Evolutionary conservation across 2,797 vertebrate genomes (phyloP).

Genomic region (Eurystomus glaucurus): DNA sequence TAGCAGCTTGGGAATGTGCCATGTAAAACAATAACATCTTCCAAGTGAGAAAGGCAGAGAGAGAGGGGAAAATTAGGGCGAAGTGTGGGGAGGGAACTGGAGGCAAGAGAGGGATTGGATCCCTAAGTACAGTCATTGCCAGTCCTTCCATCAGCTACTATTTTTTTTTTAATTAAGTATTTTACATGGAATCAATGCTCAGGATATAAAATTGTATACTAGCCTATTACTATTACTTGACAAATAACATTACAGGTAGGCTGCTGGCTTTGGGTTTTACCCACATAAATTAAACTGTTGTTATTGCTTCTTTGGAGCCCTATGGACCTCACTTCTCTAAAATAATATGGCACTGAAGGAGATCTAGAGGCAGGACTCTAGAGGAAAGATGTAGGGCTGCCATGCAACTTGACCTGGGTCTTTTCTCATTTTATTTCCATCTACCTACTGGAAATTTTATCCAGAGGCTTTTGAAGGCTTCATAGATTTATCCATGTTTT

Average conservation of each 20-base stretch:
- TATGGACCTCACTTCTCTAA: slow-evolving; percentile 2
- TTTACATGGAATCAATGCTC: slow-evolving; percentile 53
- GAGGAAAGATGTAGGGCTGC: neutral
- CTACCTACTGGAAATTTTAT: neutral
- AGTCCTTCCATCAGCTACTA: slow-evolving; percentile 37
- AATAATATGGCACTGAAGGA: neutral
- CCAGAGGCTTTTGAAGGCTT: neutral
- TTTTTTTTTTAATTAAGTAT: slow-evolving; percentile 48
- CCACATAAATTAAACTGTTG: neutral
- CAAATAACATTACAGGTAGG: slow-evolving; percentile 36
- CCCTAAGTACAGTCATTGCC: neutral
- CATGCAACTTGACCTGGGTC: neutral
- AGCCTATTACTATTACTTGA: neutral
- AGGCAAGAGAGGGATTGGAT: slow-evolving; percentile 17
- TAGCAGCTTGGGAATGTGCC: slow-evolving; percentile 79
- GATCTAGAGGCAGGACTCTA: neutral
- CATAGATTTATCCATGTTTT: neutral
- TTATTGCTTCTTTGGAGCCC: slow-evolving; percentile 47
- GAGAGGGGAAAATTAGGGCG: neutral
- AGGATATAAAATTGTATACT: slow-evolving; percentile 33
- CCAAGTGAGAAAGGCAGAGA: slow-evolving; percentile 69
- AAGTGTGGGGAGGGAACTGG: neutral
- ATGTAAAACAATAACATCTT: slow-evolving; percentile 79
- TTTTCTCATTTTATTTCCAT: neutral
- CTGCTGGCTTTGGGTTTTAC: slow-evolving; percentile 14